Percentiles rank a stretch among this genome's conserved stretches.
phyloP scores from a whole-genome alignment of 2,113 vertebrate species.

The Etheostoma cragini region DNA sequence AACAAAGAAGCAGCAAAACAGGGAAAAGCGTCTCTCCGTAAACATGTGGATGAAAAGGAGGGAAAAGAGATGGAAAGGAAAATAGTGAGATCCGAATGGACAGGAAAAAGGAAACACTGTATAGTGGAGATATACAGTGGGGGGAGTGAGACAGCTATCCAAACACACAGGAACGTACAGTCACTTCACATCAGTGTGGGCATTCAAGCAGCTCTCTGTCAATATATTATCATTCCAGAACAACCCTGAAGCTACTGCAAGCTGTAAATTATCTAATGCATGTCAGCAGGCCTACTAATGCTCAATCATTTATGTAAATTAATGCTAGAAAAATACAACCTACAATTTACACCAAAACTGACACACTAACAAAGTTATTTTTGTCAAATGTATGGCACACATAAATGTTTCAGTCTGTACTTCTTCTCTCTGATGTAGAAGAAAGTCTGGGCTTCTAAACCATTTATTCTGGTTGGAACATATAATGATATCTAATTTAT shows the following conservation, averaged over 20 bases:
- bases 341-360: neutral
- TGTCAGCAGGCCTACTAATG: neutral
- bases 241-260: slow-evolving; percentile 1
- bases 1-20: slow-evolving; percentile 43
- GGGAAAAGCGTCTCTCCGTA: slow-evolving; percentile 9
- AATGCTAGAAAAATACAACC: neutral
- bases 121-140: slow-evolving; percentile 55
- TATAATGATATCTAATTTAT: neutral
- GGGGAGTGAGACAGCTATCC: slow-evolving; percentile 27
- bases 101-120: slow-evolving; percentile 68
- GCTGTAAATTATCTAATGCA: slow-evolving; percentile 23
- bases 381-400: neutral
- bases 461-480: neutral
- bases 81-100: slow-evolving; percentile 13
- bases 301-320: neutral
- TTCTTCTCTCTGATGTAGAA: neutral
- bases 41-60: slow-evolving; percentile 52
- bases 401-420: neutral
- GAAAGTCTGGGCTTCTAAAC: neutral
- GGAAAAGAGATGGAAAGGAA: slow-evolving; percentile 2
- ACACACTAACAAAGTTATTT: neutral
- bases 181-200: slow-evolving; percentile 72
- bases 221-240: slow-evolving; percentile 52
- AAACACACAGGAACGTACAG: slow-evolving; percentile 33
- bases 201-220: slow-evolving; percentile 73